These are phyloP conservation scores for Neoascia interrupta DNA, from an alignment of 2,888 invertebrate species.

Conservation along the genomic window DNA sequence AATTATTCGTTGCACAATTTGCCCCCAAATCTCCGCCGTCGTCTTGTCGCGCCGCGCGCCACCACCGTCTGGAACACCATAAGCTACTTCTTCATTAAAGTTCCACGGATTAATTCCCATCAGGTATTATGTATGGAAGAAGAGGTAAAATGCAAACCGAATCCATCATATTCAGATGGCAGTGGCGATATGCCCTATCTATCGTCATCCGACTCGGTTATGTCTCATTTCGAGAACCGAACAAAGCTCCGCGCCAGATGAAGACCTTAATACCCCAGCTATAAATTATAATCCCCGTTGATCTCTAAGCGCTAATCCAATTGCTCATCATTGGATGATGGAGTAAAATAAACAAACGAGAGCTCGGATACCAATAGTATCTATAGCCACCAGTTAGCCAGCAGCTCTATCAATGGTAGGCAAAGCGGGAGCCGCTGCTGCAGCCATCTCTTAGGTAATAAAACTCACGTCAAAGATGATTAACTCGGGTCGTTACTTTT, in stretches of 20 bases:
- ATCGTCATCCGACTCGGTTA: slow-evolving; percentile 29
- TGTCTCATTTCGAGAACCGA: slow-evolving; percentile 61
- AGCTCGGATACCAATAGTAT: slow-evolving; percentile 7
- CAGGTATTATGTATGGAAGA: slow-evolving; percentile 20
- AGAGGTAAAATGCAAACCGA: slow-evolving; percentile 31
- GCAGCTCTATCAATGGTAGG: too few relatives aligned
- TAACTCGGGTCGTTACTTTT: slow-evolving; percentile 61
- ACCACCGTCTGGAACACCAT: background rate
- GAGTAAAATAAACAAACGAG: slow-evolving; percentile 67
- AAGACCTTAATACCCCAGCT: slow-evolving; percentile 63
- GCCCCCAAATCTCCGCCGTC: slow-evolving; percentile 27
- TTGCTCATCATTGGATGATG: slow-evolving; percentile 67
- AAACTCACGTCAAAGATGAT: slow-evolving; percentile 67
- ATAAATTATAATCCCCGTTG: slow-evolving; percentile 63
- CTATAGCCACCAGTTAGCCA: too few relatives aligned
- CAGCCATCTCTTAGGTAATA: slow-evolving; percentile 45
- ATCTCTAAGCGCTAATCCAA: slow-evolving; percentile 67
- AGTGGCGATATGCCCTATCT: slow-evolving; percentile 50
- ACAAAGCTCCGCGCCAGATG: slow-evolving; percentile 62
- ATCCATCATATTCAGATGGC: slow-evolving; percentile 62
- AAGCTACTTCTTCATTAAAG: slow-evolving; percentile 58
- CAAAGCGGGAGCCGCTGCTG: background rate
- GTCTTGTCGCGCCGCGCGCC: too few relatives aligned
- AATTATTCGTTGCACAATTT: slow-evolving; percentile 63
- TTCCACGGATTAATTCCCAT: slow-evolving; percentile 56